phyloP scores from a whole-genome alignment of 2,797 vertebrate genomes.

The Pachyuromys duprasi region DNA sequence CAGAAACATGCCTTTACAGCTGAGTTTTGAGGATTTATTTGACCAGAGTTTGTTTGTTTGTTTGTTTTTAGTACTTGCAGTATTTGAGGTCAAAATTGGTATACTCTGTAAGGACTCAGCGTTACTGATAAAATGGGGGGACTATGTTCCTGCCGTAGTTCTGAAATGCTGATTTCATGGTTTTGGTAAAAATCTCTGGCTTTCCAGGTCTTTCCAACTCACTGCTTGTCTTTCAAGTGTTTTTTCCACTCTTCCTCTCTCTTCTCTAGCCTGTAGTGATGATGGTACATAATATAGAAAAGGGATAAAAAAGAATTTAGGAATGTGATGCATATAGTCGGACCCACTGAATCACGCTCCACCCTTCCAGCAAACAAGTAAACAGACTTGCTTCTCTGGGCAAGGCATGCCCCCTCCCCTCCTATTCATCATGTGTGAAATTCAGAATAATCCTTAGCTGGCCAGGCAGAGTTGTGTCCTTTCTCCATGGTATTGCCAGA shows the following conservation, averaged over 20 bases:
- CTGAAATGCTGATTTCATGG: neutral
- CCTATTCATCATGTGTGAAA: neutral
- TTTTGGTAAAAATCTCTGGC: neutral
- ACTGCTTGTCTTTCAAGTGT: neutral
- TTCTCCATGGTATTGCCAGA: neutral
- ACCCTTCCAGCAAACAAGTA: neutral
- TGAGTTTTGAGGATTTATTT: neutral
- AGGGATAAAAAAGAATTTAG: neutral
- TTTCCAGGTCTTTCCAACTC: neutral
- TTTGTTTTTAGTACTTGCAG: neutral
- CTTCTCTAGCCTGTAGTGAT: neutral
- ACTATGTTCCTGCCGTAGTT: conserved; percentile 43
- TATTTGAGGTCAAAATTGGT: conserved; percentile 24
- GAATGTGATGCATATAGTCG: neutral
- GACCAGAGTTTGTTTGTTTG: neutral
- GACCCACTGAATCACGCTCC: neutral
- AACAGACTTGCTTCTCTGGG: neutral
- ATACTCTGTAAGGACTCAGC: neutral
- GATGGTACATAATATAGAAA: neutral
- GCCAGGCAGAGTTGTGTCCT: neutral
- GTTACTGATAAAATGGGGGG: neutral
- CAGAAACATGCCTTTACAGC: neutral
- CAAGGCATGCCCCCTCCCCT: neutral
- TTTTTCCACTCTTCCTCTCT: neutral
- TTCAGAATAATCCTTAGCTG: neutral